These are phyloP conservation scores for Oncorhynchus nerka DNA, from an alignment of 2,113 vertebrate genomes.

Conservation along the genomic window DNA sequence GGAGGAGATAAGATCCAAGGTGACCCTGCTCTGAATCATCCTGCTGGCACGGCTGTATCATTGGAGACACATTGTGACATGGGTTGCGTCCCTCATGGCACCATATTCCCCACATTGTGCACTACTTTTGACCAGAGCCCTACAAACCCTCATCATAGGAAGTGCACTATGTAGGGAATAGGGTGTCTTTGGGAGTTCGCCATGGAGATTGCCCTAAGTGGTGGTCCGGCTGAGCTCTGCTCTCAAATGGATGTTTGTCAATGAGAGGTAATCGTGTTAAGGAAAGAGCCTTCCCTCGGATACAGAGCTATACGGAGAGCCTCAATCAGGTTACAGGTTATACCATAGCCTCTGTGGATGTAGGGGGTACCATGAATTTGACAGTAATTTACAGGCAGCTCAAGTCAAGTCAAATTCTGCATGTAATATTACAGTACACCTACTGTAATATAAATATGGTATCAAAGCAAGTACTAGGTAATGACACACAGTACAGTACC, in stretches of 20 bases:
- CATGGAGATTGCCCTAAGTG: slow-evolving; percentile 35
- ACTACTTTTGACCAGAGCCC: no score
- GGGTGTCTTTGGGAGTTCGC: neutral
- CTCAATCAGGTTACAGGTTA: slow-evolving; percentile 30
- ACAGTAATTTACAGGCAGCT: no score
- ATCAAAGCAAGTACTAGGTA: no score
- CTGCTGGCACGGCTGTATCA: slow-evolving; percentile 37
- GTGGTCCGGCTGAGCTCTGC: slow-evolving; percentile 2
- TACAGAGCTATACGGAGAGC: neutral
- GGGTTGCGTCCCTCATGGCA: no score
- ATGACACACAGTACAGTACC: no score
- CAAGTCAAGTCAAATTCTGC: no score
- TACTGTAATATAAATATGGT: no score
- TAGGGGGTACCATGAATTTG: no score
- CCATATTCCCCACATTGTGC: no score
- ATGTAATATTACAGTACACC: no score
- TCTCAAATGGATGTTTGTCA: slow-evolving; percentile 44
- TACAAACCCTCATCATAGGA: no score
- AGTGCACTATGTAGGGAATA: no score
- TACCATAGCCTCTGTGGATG: neutral
- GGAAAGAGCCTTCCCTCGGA: slow-evolving; percentile 1
- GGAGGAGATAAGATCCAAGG: slow-evolving; percentile 52
- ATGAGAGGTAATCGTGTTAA: slow-evolving; percentile 45
- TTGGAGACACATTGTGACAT: slow-evolving; percentile 46
- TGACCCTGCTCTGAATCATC: slow-evolving; percentile 53